Percentiles rank a stretch among this genome's conserved stretches.
Evolutionary conservation across 2,888 invertebrate genomes (phyloP).

Genomic region (Coleophora flavipennella): DNA sequence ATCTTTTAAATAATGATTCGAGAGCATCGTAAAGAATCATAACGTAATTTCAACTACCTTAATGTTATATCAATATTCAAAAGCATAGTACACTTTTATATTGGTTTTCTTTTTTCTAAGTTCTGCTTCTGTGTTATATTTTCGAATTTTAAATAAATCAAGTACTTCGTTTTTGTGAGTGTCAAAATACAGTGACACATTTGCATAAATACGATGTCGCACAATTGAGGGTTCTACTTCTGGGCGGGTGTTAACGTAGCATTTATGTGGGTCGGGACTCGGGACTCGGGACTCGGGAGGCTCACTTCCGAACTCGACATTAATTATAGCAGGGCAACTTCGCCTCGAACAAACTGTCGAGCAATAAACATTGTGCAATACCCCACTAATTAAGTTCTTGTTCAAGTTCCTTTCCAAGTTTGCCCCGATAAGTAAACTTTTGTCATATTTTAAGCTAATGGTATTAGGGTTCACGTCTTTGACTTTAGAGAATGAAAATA

Average conservation of each 20-base stretch:
- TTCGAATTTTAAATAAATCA: neutral
- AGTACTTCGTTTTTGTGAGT: no score
- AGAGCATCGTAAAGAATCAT: constrained; percentile 9
- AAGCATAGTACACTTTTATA: constrained; percentile 14
- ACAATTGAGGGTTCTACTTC: constrained; percentile 14
- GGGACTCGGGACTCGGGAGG: constrained; percentile 2
- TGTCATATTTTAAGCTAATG: constrained; percentile 1
- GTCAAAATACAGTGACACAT: neutral
- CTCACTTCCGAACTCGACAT: constrained; percentile 28
- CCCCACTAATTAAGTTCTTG: constrained; percentile 39
- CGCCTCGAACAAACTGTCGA: constrained; percentile 31
- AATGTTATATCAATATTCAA: constrained; percentile 21
- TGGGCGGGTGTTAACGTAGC: constrained; percentile 26
- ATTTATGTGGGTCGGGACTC: constrained; percentile 19
- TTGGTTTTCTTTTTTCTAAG: no score
- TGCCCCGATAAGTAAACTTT: constrained; percentile 6
- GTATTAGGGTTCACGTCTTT: no score
- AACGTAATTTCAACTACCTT: constrained; percentile 20
- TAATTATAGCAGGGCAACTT: constrained; percentile 30
- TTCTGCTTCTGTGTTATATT: no score
- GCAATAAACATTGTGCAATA: constrained; percentile 45
- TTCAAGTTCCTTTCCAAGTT: constrained; percentile 14
- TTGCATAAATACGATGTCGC: constrained; percentile 13
- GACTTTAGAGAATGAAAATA: no score
- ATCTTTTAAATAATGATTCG: constrained; percentile 6